phyloP scores from a whole-genome alignment of 2,113 vertebrate species.

The Entomyzon cyanotis region DNA sequence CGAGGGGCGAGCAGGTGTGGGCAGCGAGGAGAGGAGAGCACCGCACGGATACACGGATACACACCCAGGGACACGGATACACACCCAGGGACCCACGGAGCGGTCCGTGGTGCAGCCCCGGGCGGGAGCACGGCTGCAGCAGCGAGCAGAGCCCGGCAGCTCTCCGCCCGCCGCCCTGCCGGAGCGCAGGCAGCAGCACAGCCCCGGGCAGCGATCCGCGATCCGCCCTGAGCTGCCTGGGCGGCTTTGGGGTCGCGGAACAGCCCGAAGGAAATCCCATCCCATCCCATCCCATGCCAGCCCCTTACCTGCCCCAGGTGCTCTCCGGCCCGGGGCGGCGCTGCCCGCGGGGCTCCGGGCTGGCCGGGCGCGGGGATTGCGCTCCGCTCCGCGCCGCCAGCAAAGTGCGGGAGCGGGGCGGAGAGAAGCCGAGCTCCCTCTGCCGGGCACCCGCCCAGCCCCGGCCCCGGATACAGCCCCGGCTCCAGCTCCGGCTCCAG shows the following conservation, averaged over 20 bases:
- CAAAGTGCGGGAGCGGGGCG: not conserved
- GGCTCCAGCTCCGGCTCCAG: not conserved
- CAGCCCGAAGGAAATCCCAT: no score
- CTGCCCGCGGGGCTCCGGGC: not conserved
- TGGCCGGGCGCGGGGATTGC: not conserved
- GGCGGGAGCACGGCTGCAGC: not conserved
- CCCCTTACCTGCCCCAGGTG: no score
- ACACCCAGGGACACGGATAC: no score
- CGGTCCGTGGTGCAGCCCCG: fast-evolving
- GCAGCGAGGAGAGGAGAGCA: not conserved
- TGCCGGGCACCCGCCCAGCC: not conserved
- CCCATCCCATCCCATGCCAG: no score
- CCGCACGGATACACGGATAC: not conserved
- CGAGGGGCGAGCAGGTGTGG: not conserved
- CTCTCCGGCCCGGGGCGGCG: not conserved
- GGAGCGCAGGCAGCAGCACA: no score
- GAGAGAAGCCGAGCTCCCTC: not conserved
- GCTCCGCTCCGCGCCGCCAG: not conserved
- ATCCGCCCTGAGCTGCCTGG: no score
- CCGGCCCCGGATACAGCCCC: not conserved
- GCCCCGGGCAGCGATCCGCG: no score
- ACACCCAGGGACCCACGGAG: not conserved
- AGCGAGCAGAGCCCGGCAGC: not conserved
- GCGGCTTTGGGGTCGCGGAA: no score
- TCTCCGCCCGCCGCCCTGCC: no score